Evolutionary conservation across 2,797 vertebrate genomes (phyloP).

Genomic region (Gobio occitaniae): DNA sequence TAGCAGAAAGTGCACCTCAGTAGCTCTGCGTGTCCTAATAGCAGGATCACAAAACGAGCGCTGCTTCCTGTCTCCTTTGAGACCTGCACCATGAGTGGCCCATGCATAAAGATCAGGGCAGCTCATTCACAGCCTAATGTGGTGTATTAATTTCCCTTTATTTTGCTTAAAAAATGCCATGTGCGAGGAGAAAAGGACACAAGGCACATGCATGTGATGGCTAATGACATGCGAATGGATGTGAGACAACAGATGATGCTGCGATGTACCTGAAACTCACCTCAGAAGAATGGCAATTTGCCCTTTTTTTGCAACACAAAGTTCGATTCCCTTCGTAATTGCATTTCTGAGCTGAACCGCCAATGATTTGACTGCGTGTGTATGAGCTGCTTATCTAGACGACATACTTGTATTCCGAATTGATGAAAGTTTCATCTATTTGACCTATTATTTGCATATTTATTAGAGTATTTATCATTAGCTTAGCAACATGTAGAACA

Average conservation of each 20-base stretch:
- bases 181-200: constrained; percentile 20
- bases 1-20: too few species aligned
- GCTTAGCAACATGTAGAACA: background rate
- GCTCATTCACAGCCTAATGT: constrained; percentile 53
- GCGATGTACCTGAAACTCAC: background rate
- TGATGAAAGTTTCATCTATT: background rate
- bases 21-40: background rate
- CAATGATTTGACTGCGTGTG: background rate
- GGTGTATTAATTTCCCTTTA: constrained; percentile 41
- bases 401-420: background rate
- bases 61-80: background rate
- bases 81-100: background rate
- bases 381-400: background rate
- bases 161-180: constrained; percentile 52
- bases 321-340: background rate
- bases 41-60: background rate
- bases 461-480: background rate
- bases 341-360: background rate
- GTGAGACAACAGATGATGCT: background rate
- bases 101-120: constrained; percentile 56
- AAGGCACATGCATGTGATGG: constrained; percentile 44
- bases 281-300: background rate
- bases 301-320: too few species aligned
- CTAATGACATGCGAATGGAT: constrained; percentile 16
- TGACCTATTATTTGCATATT: background rate